These are phyloP conservation scores for Natrix natrix DNA, from an alignment of 2,797 vertebrate species.

Conservation along the genomic window DNA sequence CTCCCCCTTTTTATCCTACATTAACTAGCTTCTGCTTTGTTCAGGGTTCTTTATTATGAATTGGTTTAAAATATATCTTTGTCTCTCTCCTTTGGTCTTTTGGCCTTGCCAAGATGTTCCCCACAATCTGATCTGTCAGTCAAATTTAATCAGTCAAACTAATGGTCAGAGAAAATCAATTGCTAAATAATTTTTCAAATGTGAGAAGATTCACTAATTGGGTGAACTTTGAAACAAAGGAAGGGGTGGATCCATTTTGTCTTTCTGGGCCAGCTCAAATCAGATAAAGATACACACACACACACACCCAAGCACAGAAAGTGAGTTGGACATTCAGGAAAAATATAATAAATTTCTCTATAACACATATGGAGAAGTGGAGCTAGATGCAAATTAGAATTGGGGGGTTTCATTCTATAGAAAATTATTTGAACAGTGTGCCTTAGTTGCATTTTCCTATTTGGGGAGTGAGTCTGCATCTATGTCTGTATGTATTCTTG, in stretches of 20 bases:
- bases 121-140: background rate
- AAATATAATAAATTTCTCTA: background rate
- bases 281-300: background rate
- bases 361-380: background rate
- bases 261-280: background rate
- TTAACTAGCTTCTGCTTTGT: background rate
- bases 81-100: background rate
- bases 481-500: background rate
- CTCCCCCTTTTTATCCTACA: background rate
- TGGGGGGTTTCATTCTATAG: background rate
- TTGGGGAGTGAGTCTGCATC: background rate
- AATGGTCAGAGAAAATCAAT: background rate
- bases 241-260: background rate
- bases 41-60: background rate
- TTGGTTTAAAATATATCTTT: background rate
- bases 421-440: background rate
- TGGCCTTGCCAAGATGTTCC: background rate
- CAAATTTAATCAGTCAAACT: background rate
- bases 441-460: background rate
- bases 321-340: background rate
- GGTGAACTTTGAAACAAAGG: background rate
- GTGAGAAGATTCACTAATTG: background rate
- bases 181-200: background rate
- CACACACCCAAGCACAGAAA: background rate
- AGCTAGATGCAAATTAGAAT: background rate